Evolutionary conservation across 2,113 vertebrate species (phyloP).

Genomic region (Pelobates fuscus): DNA sequence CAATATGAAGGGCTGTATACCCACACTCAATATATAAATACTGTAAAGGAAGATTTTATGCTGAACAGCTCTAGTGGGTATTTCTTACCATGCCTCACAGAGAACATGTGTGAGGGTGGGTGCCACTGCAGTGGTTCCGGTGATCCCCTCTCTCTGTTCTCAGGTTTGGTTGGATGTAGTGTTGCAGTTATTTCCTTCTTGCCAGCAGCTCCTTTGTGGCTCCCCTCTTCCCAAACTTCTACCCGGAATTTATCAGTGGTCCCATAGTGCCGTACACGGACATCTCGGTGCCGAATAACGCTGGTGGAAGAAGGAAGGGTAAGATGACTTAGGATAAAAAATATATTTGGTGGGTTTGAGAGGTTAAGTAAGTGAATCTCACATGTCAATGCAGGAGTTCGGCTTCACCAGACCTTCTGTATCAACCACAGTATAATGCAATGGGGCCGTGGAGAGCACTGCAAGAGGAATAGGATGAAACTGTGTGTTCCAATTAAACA

Average conservation of each 20-base stretch:
- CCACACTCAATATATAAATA: no score
- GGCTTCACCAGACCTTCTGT: slow-evolving; percentile 64
- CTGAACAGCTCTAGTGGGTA: no score
- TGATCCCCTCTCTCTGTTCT: slow-evolving; percentile 32
- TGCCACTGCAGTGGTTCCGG: slow-evolving; percentile 19
- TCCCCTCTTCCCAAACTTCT: slow-evolving; percentile 63
- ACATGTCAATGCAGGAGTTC: slow-evolving; percentile 70
- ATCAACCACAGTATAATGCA: slow-evolving; percentile 65
- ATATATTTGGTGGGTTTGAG: neutral
- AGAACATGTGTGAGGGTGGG: slow-evolving; percentile 47
- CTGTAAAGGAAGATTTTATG: no score
- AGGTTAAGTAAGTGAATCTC: slow-evolving; percentile 10
- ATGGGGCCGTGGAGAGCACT: slow-evolving; percentile 66
- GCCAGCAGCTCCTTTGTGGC: slow-evolving; percentile 52
- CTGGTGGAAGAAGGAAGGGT: slow-evolving; percentile 50
- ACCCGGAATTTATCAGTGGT: slow-evolving; percentile 64
- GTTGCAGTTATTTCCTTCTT: slow-evolving; percentile 62
- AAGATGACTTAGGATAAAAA: neutral
- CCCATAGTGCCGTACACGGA: slow-evolving; percentile 37
- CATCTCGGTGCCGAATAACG: slow-evolving; percentile 64
- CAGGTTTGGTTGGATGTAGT: slow-evolving; percentile 53
- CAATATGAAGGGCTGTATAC: no score
- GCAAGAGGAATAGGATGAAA: neutral
- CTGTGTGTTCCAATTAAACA: no score
- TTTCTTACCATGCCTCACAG: slow-evolving; percentile 25